Base-by-base conservation (phyloP, 2,113 vertebrate species). In the Clupea harengus region DNA sequence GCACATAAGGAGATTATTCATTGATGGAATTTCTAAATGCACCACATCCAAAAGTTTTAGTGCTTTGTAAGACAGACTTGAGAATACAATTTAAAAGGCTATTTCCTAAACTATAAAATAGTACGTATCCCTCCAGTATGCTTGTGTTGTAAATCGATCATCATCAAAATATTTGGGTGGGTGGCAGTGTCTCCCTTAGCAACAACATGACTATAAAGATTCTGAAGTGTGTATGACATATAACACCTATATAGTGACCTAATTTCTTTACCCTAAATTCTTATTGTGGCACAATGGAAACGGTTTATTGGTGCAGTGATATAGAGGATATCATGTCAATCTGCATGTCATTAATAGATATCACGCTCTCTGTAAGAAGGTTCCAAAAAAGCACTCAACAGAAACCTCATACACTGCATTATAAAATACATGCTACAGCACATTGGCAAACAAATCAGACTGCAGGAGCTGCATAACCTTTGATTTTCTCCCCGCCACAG, bases 11-110 rank as follows among this genome's bases (percentile, higher is more conserved):
- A 11, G 39, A 45, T 45, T 83, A 81, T 84, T 87, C 72, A 84
- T 86, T 83, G 81, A 83, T 85, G 84, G 85, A 87, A 86, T 89
- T 85, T 85, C 83, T 82, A 82, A 78, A 86, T 45, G 44, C 60
- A 84, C 49, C 85, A 39, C 72, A 78, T 78, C 72, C 72, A 78
- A 78, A 5, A 39, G 17, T 32, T 78, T 78, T 78, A 78, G 72
- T 78, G 72, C 72, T 84, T 46, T 46, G 47, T 78, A 13, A 78
- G 72, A 11, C 64, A 72, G 64, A 78, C 72, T 78, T 78, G 72
- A 78, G 72, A 78, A 78, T 78, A 78, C 72, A 78, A 78, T 78
- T 78, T 78, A 39, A 44, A 78, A 78, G 72, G 72, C 72, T 78
- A 78, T 78, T 78, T 78, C 72, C 72, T 78, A 78, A 78, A 78